Evolutionary conservation across 1,140 invertebrate species (phyloP), one percentile per base, ranked within the genome.

Genomic region (Hylyphantes graminicola): DNA sequence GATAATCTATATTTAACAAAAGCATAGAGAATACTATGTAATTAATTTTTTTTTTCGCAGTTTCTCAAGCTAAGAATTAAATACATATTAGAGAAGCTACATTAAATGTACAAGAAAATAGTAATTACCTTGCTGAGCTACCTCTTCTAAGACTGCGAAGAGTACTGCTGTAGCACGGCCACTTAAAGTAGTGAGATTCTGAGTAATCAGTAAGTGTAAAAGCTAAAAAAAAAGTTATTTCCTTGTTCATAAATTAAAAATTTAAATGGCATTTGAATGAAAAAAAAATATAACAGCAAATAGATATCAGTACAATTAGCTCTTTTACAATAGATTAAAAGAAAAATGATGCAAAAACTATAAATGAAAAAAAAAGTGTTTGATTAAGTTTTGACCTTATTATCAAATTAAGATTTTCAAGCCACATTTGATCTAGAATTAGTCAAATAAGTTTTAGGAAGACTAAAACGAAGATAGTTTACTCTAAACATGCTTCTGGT

Each of bases 131-230:
- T 97, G 94, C 87, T 94, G 93, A 59, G 97, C 95, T 74, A 98
- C 94, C 90, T 98, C 95, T 90, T 98, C 97, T 74, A 99, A 91
- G 93, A 99, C 97, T 88, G 93, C 94, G 86, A 99, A 93, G 19
- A 99, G 92, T 72, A 96, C 93, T 89, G 97, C 96, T 89, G 98
- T 96, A 51, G 96, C 96, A 87, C 95, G 96, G 21, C 97, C 98
- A 86, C 96, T 96, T 35, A 99, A 91, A 70, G 93, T 93, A 11
- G 93, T 93, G 87, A 97, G 92, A 87, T 94, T 94, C 89, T 96
- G 94, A 65, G 94, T 94, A 54, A 99, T 94, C 61, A 99, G 91
- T 51, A 98, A 91, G 88, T 97, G 94, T 76, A 99, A 90, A 55
- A 99, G 91, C 87, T 92, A 85, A 68, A 89, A 87, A 85, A 74